Evolutionary conservation across 2,797 vertebrate genomes (phyloP).

Genomic region (Allobates femoralis): DNA sequence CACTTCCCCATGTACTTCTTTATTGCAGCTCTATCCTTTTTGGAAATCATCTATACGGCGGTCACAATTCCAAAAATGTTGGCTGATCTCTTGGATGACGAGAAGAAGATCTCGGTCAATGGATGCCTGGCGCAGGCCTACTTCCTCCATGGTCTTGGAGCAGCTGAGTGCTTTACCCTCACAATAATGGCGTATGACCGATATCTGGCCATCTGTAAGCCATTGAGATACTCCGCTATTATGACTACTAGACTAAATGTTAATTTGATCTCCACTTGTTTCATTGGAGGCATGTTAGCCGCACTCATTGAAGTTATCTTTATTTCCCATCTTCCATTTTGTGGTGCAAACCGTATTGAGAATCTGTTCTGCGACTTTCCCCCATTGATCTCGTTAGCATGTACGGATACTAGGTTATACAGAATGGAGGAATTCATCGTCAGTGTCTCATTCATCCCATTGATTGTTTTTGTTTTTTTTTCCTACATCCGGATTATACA

Average conservation of each 20-base stretch:
- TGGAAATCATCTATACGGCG: conserved; percentile 68
- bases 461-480: conserved; percentile 69
- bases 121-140: conserved; percentile 68
- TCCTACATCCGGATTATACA: conserved; percentile 74
- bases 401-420: conserved; percentile 67
- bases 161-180: conserved; percentile 68
- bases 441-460: conserved; percentile 69
- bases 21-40: conserved; percentile 64
- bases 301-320: conserved; percentile 63
- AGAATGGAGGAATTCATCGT: conserved; percentile 69
- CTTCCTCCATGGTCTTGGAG: conserved; percentile 68
- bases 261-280: conserved; percentile 61
- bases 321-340: conserved; percentile 67
- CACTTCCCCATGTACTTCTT: conserved; percentile 70
- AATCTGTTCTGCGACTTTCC: conserved; percentile 72
- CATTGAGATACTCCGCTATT: conserved; percentile 67
- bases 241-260: conserved; percentile 63
- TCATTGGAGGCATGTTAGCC: conserved; percentile 66
- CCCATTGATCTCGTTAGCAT: conserved; percentile 68
- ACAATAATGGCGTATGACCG: conserved; percentile 70
- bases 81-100: conserved; percentile 47
- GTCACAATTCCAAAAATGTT: conserved; percentile 65
- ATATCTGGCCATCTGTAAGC: conserved; percentile 70
- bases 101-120: conserved; percentile 62
- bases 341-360: conserved; percentile 67